These are phyloP conservation scores for Clarias magur DNA, from an alignment of 2,113 vertebrate species.

Conservation along the genomic window DNA sequence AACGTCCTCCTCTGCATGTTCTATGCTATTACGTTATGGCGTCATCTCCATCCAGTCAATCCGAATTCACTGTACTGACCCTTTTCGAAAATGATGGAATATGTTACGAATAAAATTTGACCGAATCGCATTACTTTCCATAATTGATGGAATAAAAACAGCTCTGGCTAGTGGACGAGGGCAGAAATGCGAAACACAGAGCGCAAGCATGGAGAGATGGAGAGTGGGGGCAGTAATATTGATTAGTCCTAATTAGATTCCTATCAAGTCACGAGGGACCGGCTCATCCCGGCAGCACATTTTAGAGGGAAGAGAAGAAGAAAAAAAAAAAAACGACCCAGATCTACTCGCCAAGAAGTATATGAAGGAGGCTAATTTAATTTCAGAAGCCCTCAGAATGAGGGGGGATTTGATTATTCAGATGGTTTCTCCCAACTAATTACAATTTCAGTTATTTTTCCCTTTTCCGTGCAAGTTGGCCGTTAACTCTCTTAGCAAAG, in stretches of 20 bases:
- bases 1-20: background rate
- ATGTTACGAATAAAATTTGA: constrained; percentile 17
- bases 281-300: constrained; percentile 69
- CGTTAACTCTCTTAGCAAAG: constrained; percentile 62
- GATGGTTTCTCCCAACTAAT: constrained; percentile 75
- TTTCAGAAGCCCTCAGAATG: constrained; percentile 72
- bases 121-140: constrained; percentile 2
- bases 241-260: constrained; percentile 79
- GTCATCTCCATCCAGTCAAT: background rate
- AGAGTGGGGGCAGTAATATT: constrained; percentile 65
- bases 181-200: constrained; percentile 7
- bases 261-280: constrained; percentile 72
- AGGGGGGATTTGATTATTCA: constrained; percentile 76
- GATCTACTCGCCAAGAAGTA: constrained; percentile 64
- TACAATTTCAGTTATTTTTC: constrained; percentile 62
- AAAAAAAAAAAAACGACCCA: constrained; percentile 61
- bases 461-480: constrained; percentile 62
- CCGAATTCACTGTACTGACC: background rate
- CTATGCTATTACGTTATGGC: background rate
- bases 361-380: constrained; percentile 75
- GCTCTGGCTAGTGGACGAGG: constrained; percentile 8
- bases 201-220: background rate
- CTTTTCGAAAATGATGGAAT: constrained; percentile 13
- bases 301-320: constrained; percentile 58
- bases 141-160: constrained; percentile 29